Base-by-base conservation (phyloP, 2,888 invertebrate genomes). In the Apocheima hispidaria region DNA sequence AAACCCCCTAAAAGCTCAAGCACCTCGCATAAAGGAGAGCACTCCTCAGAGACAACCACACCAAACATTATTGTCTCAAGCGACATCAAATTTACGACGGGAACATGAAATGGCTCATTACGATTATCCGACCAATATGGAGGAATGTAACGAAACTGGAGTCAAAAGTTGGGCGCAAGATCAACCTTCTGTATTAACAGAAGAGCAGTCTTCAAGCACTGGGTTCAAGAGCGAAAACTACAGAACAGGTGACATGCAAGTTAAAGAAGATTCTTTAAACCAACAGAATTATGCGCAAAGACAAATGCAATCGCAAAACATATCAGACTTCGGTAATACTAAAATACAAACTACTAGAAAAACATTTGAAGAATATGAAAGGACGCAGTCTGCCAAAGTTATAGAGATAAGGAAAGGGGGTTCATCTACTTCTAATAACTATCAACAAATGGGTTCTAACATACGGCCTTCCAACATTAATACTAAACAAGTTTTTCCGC, bases 321-420 rank as follows among this genome's bases (percentile, higher is more conserved):
- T 94, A 63, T 76, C 92, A 20, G 94, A 94, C 72, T 93, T 92
- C 68, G 92, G 88, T n/a, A 87, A 84, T 68, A 93, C 93, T n/a
- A 94, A 94, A 71, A 92, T 95, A 46, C 94, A 95, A 75, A 93
- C 94, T 1, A 94, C 94, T 9, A 94, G 92, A 78, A 94, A 94
- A 73, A 94, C 95, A 0, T 95, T 93, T 66, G 95, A 96, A 86
- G 95, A 96, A 79, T 95, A 92, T 69, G 95, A 95, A 82, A 93
- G 93, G 61, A 93, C 93, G 1, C 95, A 95, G 77, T 94, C 94
- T 49, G 94, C 95, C 49, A 94, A 94, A 81, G 93, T 94, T 14
- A 88, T 95, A 63, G 94, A 95, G 85, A 95, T 95, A 50, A 92
- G 93, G 71, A 94, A 90, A 81, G 93, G 90, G 72, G 83, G 86